Evolutionary conservation across 2,113 vertebrate species (phyloP).

Genomic region (Galemys pyrenaicus): DNA sequence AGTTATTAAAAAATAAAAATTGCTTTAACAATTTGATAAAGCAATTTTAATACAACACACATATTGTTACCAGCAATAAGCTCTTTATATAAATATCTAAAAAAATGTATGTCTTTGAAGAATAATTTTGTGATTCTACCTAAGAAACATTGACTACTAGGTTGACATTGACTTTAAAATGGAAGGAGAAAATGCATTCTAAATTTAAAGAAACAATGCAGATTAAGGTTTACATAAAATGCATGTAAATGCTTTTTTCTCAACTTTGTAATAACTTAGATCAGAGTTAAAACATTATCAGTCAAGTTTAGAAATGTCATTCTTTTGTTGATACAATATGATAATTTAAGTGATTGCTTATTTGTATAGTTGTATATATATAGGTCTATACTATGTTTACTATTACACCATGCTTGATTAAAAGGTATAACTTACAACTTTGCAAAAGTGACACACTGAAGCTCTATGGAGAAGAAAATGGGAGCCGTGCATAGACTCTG

Average conservation of each 20-base stretch:
- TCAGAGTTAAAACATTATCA: neutral
- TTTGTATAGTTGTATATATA: neutral
- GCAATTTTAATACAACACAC: constrained; percentile 22
- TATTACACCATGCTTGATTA: neutral
- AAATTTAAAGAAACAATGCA: neutral
- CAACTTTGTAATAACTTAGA: neutral
- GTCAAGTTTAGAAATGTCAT: neutral
- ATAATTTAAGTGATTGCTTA: neutral
- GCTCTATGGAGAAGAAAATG: neutral
- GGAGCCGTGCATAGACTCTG: neutral
- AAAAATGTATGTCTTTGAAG: neutral
- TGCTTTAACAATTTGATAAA: neutral
- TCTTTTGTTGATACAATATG: neutral
- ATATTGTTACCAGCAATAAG: neutral
- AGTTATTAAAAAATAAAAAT: neutral
- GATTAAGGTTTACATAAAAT: neutral
- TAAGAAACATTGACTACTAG: neutral
- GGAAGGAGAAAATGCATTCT: neutral
- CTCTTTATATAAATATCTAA: constrained; percentile 20
- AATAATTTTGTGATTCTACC: neutral
- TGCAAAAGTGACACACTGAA: neutral
- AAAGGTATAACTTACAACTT: neutral
- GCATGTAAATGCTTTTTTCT: neutral
- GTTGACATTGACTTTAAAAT: neutral
- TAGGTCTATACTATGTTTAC: neutral